Base-by-base conservation (phyloP, 2,888 invertebrate genomes). In the Apotomis turbidana region DNA sequence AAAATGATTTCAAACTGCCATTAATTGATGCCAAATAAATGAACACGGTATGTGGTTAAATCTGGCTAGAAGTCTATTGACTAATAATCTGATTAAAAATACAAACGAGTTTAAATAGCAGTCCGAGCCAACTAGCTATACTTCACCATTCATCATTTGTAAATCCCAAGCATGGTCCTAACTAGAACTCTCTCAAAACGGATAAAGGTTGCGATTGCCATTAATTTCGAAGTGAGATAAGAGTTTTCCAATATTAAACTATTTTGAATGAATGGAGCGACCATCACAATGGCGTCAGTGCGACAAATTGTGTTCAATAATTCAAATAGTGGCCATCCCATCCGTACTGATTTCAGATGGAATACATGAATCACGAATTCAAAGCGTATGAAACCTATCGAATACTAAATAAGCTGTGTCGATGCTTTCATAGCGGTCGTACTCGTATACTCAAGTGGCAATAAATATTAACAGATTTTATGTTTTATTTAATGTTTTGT, bases 271-370 rank as follows among this genome's bases (percentile, higher is more conserved):
- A 73, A 77, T 74, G 71, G 76, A 75, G 63, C 68, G 74, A 68
- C 71, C 66, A 74, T 78, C 76, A 78, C 76, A 76, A 76, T 75
- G 74, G 78, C 75, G 71, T 72, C 64, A 70, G 70, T 62, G 74
- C 71, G 77, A 79, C 80, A 80, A 81, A 81, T 82, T 80, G 80
- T 69, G 77, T 78, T 82, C 79, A 82, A 81, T 82, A 80, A 83
- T 83, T 82, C 81, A 83, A 80, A 79, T 77, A 76, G 78, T 78
- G 76, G 72, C 78, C 71, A 75, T 76, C 74, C 64, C 73, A 77
- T 76, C 77, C 77, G 72, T 74, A 73, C 77, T 78, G 77, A 80
- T 80, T 79, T 79, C 76, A 77, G 76, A 76, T 76, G 76, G 75
- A 77, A 77, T 77, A 73, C 74, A 74, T 77, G 74, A 74, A 77